These are phyloP conservation scores for Musca domestica DNA, from an alignment of 1,140 invertebrate species.

Conservation along the genomic window DNA sequence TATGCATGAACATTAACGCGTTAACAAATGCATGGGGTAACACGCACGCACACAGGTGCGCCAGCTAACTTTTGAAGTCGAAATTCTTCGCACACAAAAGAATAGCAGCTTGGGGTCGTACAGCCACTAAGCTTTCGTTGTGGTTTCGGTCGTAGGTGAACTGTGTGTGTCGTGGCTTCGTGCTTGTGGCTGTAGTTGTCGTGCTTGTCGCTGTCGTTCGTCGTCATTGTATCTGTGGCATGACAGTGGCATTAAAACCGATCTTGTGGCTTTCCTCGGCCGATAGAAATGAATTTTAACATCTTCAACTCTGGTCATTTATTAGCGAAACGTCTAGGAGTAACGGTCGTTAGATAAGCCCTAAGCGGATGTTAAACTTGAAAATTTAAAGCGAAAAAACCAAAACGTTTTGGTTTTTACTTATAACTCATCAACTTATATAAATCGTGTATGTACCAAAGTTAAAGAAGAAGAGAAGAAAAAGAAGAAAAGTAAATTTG, in stretches of 20 bases:
- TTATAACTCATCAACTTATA: too few relatives aligned
- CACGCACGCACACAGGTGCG: too few relatives aligned
- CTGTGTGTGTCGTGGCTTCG: neutral
- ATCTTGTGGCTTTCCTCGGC: neutral
- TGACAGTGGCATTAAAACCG: neutral
- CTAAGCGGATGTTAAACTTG: slow-evolving; percentile 29
- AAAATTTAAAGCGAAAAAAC: neutral
- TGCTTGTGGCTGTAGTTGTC: neutral
- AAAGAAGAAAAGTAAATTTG: neutral
- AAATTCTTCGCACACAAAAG: too few relatives aligned
- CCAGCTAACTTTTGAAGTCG: too few relatives aligned
- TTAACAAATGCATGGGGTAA: too few relatives aligned
- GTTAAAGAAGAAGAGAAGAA: too few relatives aligned
- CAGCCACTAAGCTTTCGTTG: too few relatives aligned
- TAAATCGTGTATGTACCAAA: too few relatives aligned
- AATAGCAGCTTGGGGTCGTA: too few relatives aligned
- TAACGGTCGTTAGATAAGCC: slow-evolving; percentile 45
- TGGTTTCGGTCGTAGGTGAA: too few relatives aligned
- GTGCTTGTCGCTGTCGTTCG: neutral
- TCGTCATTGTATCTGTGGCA: neutral
- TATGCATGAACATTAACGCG: too few relatives aligned
- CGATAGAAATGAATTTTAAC: slow-evolving; percentile 25
- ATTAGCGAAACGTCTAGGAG: slow-evolving; percentile 49
- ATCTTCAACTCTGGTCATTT: slow-evolving; percentile 45
- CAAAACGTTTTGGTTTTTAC: too few relatives aligned